Base-by-base conservation (phyloP, 2,797 vertebrate genomes). In the Gymnopithys bicolor region DNA sequence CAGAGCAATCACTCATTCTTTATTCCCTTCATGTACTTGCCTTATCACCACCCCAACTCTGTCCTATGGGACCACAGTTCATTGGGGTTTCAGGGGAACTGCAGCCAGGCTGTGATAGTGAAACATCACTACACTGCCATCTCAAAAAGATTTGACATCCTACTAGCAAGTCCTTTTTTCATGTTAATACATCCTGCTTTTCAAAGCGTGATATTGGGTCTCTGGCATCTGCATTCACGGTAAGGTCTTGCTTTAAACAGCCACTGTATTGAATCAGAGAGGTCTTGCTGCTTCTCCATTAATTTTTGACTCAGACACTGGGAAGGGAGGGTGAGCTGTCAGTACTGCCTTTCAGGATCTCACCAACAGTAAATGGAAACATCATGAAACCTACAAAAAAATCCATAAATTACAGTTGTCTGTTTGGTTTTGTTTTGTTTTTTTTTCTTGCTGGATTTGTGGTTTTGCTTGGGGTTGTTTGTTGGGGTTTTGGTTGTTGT, bases 31-130 rank as follows among this genome's bases (percentile, higher is more conserved):
- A 0, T 32, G 33, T 17, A 5, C 28, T 48, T 35, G 8, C 33
- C 32, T 41, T 16, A 5, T 19, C 16, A 4, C 21, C 18, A 30
- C 13, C 25, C 51, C 33, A 27, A 49, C 23, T 41, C 48, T 68
- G 67, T n/a, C 33, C 25, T 56, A 0, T 5, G 7, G n/a, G 27
- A 24, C 52, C 11, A 11, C 2, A 53, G 30, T 9, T 81, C 56
- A 21, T 0, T 0, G 0, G 11, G 18, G 23, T 18, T 39, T 49
- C 0, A 0, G 43, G 12, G n/a, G 4, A 83, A 1, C 21, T 46
- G 48, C 48, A 62, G 19, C 24, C 48, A 67, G 39, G 21, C 53
- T 71, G 49, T 22, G 46, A 18, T 18, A 22, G 37, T 52, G 59
- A 33, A 73, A 45, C 60, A 59, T 39, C 8, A 8, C 13, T 33